Base-by-base conservation (phyloP, 2,113 vertebrate genomes). In the Anser brachyrhynchus region DNA sequence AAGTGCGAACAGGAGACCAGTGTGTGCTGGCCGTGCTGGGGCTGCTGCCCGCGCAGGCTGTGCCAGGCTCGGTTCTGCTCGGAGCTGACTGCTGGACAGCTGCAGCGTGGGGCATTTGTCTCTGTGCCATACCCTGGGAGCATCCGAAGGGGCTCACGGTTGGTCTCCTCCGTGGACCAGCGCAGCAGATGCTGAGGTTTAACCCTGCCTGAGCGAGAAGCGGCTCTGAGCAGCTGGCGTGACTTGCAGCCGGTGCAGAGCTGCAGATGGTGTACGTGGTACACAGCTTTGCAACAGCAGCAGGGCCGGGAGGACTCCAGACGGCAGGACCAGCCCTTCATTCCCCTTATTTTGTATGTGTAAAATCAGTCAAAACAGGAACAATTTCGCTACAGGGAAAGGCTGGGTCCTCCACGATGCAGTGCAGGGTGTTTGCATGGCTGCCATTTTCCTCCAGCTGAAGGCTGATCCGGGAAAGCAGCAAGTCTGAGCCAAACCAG, bases 71-170 rank as follows among this genome's bases (percentile, higher is more conserved):
- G 20, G 5, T 54, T 44, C 33, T 70, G 39, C 2, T 13, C 71
- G 9, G 31, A 72, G 23, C 66, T 57, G 73, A 43, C 25, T 19
- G n/a, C n/a, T 43, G 77, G 7, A 11, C 51, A 66, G 67, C 74
- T 77, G 75, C 65, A 73, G 44, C 21, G 10, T 3, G 5, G 74
- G 46, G 21, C 33, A 7, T 33, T 58, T 65, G 18, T 73, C 58
- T 43, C 75, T 26, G 22, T 62, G 64, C 46, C 21, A 9, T 16
- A 39, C 15, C 51, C 61, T 84, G 57, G 19, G 23, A 29, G 16
- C 21, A 4, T 14, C 10, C 0, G 0, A 11, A 73, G 35, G 35
- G 16, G 62, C 18, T n/a, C 3, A 1, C 12, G 25, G 3, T 3
- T n/a, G 52, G 5, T 65, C 29, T 77, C 39, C 22, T 76, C 71